phyloP scores from a whole-genome alignment of 2,797 vertebrate species.

The Coluber constrictor region DNA sequence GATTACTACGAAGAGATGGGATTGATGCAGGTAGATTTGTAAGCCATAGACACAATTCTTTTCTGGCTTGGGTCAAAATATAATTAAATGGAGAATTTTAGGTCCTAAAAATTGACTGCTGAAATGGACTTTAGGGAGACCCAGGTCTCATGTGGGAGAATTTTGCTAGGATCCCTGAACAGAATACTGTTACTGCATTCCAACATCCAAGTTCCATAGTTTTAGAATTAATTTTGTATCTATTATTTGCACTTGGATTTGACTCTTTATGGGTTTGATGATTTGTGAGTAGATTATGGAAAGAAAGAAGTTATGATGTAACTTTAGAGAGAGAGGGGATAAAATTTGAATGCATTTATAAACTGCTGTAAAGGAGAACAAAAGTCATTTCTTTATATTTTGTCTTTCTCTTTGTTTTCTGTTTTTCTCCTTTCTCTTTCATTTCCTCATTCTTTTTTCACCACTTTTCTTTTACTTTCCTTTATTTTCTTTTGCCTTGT shows the following conservation, averaged over 20 bases:
- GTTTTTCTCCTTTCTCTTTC: background rate
- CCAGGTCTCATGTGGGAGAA: background rate
- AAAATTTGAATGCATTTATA: background rate
- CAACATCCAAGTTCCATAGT: background rate
- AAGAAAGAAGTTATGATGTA: background rate
- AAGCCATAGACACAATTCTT: background rate
- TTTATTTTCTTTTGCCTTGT: background rate
- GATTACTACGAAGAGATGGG: background rate
- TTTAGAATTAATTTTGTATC: background rate
- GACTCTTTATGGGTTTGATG: background rate
- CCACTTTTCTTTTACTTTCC: background rate
- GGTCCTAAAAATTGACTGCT: background rate
- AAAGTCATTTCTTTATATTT: background rate
- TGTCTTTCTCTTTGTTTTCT: background rate
- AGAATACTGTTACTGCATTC: background rate
- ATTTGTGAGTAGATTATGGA: background rate
- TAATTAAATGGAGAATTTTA: background rate
- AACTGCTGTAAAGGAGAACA: background rate
- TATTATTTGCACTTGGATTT: background rate
- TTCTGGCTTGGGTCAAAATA: background rate
- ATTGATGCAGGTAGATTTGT: background rate
- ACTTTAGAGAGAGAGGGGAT: background rate
- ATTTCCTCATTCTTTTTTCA: background rate
- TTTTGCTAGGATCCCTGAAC: background rate
- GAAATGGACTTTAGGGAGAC: background rate